These are phyloP conservation scores for Morus bassanus DNA, from an alignment of 2,797 vertebrate species.

Conservation along the genomic window DNA sequence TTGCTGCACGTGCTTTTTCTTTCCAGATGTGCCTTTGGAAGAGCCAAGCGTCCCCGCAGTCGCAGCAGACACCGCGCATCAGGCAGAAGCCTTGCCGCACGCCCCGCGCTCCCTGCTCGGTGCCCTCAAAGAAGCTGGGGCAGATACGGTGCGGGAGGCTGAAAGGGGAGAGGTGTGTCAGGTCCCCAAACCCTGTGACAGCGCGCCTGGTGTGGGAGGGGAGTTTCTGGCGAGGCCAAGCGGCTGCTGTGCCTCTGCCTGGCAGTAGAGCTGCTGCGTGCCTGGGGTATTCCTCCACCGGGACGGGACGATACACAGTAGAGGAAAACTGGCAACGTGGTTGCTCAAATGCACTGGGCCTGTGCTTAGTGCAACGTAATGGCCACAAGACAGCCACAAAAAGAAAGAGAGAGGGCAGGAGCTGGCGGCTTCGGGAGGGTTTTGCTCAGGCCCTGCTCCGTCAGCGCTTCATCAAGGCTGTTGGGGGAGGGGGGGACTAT, in stretches of 20 bases:
- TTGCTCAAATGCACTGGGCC: neutral
- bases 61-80: neutral
- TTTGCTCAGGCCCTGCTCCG: no score
- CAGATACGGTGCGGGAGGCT: no score
- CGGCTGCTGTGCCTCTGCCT: neutral
- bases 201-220: no score
- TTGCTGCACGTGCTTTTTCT: no score
- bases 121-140: no score
- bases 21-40: no score
- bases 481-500: no score
- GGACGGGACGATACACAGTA: rapidly evolving
- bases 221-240: neutral
- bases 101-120: neutral
- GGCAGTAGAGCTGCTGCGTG: neutral
- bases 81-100: no score
- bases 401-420: neutral
- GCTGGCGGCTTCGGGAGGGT: neutral
- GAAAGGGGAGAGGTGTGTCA: no score
- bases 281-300: neutral
- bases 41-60: no score
- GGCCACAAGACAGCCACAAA: neutral
- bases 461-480: no score
- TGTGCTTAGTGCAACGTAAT: neutral
- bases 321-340: neutral
- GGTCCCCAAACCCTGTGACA: no score